Conservation (phyloP, 2,113 vertebrate species). For the Camelus dromedarius region DNA sequence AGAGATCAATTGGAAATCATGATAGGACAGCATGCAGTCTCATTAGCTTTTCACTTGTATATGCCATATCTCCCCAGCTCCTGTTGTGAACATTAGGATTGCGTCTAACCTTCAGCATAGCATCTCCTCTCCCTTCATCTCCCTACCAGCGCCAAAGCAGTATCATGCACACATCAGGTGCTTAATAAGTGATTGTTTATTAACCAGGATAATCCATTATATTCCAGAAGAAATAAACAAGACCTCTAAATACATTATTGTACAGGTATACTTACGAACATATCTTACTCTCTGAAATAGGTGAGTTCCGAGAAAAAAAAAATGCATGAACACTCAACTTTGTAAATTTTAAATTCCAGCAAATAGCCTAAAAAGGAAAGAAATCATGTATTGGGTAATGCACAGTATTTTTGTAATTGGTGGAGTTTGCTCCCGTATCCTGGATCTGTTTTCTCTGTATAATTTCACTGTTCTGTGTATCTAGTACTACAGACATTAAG, state of each 20-base stretch:
- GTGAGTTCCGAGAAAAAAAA: neutral
- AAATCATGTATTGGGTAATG: neutral
- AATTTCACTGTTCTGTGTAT: neutral
- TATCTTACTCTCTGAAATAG: neutral
- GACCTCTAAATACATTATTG: neutral
- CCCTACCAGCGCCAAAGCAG: neutral
- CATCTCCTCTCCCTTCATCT: neutral
- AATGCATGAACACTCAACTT: neutral
- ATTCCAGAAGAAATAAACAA: neutral
- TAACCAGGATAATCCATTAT: neutral
- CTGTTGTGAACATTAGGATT: neutral
- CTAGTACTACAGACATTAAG: neutral
- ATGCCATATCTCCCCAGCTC: neutral
- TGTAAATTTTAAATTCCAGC: neutral
- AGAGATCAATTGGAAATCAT: neutral
- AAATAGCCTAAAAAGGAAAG: neutral
- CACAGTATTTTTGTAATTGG: slow-evolving; percentile 1
- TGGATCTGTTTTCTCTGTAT: neutral
- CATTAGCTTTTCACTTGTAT: neutral
- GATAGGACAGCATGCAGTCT: neutral
- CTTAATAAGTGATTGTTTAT: neutral
- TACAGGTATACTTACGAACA: neutral
- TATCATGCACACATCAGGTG: neutral
- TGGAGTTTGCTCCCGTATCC: neutral
- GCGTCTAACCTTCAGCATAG: neutral